Conservation (phyloP, 2,888 invertebrate genomes). For the Platynereis dumerilii region DNA sequence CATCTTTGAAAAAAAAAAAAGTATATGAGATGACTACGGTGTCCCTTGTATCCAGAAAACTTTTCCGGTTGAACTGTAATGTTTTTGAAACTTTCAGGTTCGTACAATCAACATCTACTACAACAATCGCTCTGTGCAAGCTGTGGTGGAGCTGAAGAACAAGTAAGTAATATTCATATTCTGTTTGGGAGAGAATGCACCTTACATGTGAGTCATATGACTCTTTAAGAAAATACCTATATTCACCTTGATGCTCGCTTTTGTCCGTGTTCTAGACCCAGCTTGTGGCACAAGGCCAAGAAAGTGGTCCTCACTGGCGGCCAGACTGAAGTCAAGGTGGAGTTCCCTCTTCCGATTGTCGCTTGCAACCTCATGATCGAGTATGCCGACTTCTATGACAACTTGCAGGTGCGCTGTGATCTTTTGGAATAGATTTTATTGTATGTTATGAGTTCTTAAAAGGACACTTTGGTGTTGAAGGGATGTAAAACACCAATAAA, state of each 20-base stretch:
- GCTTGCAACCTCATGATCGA: conserved; percentile 99
- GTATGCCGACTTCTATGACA: conserved; percentile 97
- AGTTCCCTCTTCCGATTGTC: conserved; percentile 94
- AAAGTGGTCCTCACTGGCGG: conserved; percentile 87
- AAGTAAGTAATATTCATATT: conserved; percentile 65
- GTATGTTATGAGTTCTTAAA: too few species aligned
- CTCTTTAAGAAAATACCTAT: too few species aligned
- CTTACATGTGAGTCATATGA: too few species aligned
- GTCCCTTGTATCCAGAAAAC: too few species aligned
- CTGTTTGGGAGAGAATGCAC: too few species aligned
- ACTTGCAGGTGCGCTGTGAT: conserved; percentile 67
- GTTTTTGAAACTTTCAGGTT: conserved; percentile 66
- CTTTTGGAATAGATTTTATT: too few species aligned
- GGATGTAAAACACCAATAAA: too few species aligned
- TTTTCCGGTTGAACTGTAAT: too few species aligned
- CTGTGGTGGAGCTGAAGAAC: conserved; percentile 96
- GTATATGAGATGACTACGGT: too few species aligned
- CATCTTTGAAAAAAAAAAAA: too few species aligned
- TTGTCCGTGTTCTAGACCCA: conserved; percentile 46
- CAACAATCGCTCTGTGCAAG: conserved; percentile 90
- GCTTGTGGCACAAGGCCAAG: conserved; percentile 95
- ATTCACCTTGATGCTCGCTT: too few species aligned
- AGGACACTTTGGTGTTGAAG: too few species aligned
- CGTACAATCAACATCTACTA: conserved; percentile 95
- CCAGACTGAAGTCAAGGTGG: conserved; percentile 89